Percentiles rank a stretch among this genome's conserved stretches.
Evolutionary conservation across 2,113 vertebrate genomes (phyloP).

Genomic region (Pungitius pungitius): DNA sequence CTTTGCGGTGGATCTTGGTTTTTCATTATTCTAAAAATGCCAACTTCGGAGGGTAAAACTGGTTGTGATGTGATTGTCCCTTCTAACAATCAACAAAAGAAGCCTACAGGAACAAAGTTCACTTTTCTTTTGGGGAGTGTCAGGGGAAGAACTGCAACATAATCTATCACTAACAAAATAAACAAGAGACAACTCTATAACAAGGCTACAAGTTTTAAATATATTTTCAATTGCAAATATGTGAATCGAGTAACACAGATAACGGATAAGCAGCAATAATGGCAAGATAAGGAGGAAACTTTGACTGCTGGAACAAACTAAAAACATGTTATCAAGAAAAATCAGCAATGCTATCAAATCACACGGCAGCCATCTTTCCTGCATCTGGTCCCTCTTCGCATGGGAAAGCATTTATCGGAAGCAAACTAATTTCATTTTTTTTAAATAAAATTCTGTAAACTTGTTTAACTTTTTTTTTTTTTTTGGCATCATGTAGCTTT

Average conservation of each 20-base stretch:
- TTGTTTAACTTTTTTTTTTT: neutral
- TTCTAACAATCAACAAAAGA: neutral
- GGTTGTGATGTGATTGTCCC: neutral
- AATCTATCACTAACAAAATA: too few relatives aligned
- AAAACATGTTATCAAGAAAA: neutral
- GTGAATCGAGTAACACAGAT: neutral
- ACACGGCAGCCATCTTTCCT: constrained; percentile 53
- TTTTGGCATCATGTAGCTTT: constrained; percentile 26
- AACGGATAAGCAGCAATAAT: neutral
- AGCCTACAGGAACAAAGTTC: neutral
- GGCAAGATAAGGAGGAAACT: neutral
- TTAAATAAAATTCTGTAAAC: neutral
- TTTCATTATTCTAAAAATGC: neutral
- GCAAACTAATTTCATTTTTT: neutral
- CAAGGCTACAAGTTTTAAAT: neutral
- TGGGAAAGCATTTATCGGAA: constrained; percentile 27
- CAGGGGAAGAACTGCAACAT: neutral
- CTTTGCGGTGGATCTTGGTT: too few relatives aligned
- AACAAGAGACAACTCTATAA: neutral
- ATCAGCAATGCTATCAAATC: neutral
- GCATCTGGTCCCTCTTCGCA: constrained; percentile 35
- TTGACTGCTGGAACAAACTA: neutral
- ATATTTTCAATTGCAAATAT: neutral
- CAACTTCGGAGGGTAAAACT: neutral
- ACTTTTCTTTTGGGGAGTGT: too few relatives aligned